Conservation (phyloP, 1,140 invertebrate species). For the Panonychus citri region DNA sequence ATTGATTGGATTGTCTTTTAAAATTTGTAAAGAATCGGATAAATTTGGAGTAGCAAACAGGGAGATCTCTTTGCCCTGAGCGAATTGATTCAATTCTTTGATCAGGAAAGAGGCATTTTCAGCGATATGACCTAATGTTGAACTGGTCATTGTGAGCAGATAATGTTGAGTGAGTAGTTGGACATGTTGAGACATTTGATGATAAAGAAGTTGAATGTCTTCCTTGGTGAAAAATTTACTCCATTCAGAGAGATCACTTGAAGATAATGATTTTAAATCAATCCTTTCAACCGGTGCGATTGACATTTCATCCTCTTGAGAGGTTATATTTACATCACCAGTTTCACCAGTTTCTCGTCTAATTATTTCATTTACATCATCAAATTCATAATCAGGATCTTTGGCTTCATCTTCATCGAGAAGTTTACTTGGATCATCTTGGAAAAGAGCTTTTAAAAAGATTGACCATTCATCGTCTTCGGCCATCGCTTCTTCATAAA, state of each 20-base stretch:
- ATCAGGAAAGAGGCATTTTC: neutral
- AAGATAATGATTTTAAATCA: neutral
- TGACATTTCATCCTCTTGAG: too few species aligned
- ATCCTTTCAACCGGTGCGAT: too few species aligned
- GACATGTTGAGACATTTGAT: constrained; percentile 1
- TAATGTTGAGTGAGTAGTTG: constrained; percentile 1
- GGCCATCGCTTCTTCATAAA: neutral
- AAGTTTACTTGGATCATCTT: neutral
- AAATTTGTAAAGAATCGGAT: neutral
- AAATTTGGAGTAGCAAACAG: neutral
- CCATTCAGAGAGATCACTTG: neutral
- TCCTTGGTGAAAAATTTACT: neutral
- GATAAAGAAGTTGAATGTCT: neutral
- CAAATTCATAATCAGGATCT: neutral
- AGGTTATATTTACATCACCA: too few species aligned
- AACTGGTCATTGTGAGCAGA: neutral
- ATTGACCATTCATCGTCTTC: neutral
- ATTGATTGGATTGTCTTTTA: neutral
- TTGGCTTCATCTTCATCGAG: neutral
- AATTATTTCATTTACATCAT: neutral
- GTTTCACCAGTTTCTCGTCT: neutral
- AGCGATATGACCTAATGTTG: neutral
- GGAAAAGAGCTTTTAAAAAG: neutral
- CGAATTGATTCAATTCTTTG: neutral
- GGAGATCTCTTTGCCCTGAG: neutral